A percentile compares a stretch with the other conserved stretches of the same genome.
Conservation (phyloP, 1,140 invertebrate species). For the Scaptomyza graminum region DNA sequence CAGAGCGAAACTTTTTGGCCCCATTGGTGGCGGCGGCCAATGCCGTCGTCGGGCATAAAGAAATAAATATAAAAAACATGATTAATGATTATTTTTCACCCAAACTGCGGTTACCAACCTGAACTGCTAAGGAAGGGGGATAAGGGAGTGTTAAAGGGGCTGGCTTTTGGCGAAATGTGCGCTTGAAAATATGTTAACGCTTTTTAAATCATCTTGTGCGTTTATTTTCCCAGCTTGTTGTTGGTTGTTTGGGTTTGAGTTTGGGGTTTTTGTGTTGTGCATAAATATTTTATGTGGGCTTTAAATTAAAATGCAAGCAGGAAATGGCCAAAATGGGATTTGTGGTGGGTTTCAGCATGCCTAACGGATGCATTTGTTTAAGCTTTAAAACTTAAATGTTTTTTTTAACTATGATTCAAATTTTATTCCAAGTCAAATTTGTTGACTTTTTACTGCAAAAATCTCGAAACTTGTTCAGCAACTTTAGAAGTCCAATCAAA, state of each 20-base stretch:
- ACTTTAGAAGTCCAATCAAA: neutral
- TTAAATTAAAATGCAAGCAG: conserved; percentile 37
- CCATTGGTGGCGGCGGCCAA: neutral
- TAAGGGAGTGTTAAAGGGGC: neutral
- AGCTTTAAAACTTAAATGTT: too few relatives aligned
- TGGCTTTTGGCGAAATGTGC: conserved; percentile 25
- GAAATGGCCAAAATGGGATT: conserved; percentile 13
- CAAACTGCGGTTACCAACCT: conserved; percentile 45
- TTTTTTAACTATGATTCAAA: too few relatives aligned
- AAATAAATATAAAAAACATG: conserved; percentile 55
- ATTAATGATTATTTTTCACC: conserved; percentile 73
- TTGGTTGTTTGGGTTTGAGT: conserved; percentile 8
- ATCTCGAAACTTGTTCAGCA: too few relatives aligned
- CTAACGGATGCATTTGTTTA: neutral
- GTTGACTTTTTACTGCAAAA: too few relatives aligned
- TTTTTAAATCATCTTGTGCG: conserved; percentile 70
- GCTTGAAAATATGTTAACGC: conserved; percentile 75
- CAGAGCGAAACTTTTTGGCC: conserved; percentile 54
- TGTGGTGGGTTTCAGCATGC: neutral
- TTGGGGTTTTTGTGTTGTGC: conserved; percentile 31
- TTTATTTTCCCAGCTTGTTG: conserved; percentile 21
- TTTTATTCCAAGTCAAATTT: neutral
- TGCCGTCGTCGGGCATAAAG: conserved; percentile 20
- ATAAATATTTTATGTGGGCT: conserved; percentile 41
- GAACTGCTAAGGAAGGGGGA: conserved; percentile 16